A percentile compares a stretch with the other conserved stretches of the same genome.
Evolutionary conservation across 2,113 vertebrate genomes (phyloP).

Genomic region (Bos javanicus): DNA sequence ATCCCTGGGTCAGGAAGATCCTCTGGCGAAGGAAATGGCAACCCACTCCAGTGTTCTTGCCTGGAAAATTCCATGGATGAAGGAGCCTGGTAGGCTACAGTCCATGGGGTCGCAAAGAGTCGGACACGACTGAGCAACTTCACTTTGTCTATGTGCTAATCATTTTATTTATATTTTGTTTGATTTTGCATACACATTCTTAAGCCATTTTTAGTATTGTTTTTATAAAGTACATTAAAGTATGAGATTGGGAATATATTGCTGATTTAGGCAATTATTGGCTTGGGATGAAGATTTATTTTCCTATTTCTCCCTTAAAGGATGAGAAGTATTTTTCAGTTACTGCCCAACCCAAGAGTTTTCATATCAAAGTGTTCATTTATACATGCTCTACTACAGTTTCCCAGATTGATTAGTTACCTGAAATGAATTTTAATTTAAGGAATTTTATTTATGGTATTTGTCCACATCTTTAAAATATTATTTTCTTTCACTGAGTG

Average conservation of each 20-base stretch:
- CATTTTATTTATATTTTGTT: neutral
- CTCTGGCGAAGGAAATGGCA: neutral
- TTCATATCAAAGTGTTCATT: neutral
- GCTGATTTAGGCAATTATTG: neutral
- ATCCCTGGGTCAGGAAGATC: neutral
- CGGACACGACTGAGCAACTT: neutral
- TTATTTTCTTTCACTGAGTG: neutral
- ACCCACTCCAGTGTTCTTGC: neutral
- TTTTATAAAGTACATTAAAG: neutral
- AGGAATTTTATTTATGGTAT: neutral
- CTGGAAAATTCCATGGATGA: neutral
- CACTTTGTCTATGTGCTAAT: neutral
- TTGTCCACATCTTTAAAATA: neutral
- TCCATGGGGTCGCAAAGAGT: neutral
- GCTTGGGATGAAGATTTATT: neutral
- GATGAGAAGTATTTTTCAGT: neutral
- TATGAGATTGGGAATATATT: neutral
- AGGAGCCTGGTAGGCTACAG: neutral
- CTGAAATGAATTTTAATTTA: conserved; percentile 7
- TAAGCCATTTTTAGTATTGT: neutral
- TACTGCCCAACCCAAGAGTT: neutral
- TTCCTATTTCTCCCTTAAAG: neutral
- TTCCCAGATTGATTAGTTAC: neutral
- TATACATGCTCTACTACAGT: neutral
- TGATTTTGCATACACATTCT: neutral